These are phyloP conservation scores for Gymnoscelis rufifasciata DNA, from an alignment of 2,888 invertebrate genomes.

Conservation along the genomic window DNA sequence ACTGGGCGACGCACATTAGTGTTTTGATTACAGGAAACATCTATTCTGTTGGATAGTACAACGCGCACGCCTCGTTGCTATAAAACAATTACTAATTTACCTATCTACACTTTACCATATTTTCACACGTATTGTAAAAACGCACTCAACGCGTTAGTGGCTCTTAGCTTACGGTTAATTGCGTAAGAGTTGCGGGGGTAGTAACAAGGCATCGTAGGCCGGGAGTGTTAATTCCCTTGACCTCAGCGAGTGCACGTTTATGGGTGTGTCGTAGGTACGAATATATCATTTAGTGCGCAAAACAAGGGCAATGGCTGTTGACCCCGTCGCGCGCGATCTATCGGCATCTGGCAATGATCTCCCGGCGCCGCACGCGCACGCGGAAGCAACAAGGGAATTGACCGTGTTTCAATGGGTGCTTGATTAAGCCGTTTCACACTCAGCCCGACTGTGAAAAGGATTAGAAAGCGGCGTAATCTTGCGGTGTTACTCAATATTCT, in stretches of 20 bases:
- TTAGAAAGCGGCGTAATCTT: conserved; percentile 52
- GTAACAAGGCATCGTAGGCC: conserved; percentile 22
- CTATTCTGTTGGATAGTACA: conserved; percentile 5
- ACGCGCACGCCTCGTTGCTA: too few relatives aligned
- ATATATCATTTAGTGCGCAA: conserved; percentile 67
- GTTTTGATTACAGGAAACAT: conserved; percentile 20
- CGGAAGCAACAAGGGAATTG: conserved; percentile 67
- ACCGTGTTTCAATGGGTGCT: conserved; percentile 69
- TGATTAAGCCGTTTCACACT: conserved; percentile 50
- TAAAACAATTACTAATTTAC: too few relatives aligned
- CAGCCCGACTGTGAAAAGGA: conserved; percentile 49
- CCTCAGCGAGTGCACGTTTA: conserved; percentile 43
- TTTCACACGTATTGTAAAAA: conserved; percentile 22
- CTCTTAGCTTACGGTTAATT: conserved; percentile 13
- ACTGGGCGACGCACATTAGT: conserved; percentile 16
- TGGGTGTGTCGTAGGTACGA: conserved; percentile 44
- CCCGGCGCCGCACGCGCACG: conserved; percentile 58
- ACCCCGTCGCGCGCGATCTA: conserved; percentile 73
- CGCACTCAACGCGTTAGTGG: too few relatives aligned
- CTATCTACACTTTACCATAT: conserved; percentile 6
- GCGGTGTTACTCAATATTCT: conserved; percentile 36
- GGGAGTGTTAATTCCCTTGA: conserved; percentile 51
- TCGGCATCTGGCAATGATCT: conserved; percentile 76
- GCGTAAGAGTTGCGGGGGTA: conserved; percentile 11
- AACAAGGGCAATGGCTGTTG: conserved; percentile 77